Evolutionary conservation across 2,888 invertebrate genomes (phyloP).

Genomic region (Endotricha flammealis): DNA sequence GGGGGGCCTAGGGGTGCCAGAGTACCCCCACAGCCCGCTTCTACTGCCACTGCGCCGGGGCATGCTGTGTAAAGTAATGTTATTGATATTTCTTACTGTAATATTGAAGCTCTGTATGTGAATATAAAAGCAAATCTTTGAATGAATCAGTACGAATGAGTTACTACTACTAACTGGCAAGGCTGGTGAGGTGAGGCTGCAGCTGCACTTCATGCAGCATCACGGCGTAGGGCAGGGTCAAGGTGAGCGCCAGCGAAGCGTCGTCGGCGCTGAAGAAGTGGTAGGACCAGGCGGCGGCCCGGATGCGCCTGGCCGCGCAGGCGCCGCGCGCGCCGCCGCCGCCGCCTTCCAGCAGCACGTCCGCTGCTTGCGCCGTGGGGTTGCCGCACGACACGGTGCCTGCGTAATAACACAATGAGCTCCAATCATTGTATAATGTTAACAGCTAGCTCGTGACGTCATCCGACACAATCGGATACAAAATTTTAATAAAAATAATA

Average conservation of each 20-base stretch:
- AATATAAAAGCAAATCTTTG: no score
- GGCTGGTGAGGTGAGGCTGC: conserved; percentile 89
- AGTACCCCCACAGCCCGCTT: conserved; percentile 89
- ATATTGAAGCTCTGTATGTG: no score
- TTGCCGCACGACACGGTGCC: conserved; percentile 87
- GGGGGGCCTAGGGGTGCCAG: conserved; percentile 91
- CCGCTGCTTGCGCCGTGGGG: conserved; percentile 92
- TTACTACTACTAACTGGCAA: conserved; percentile 80
- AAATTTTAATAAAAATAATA: no score
- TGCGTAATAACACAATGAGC: conserved; percentile 20
- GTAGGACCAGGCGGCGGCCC: conserved; percentile 97
- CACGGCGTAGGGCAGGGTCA: conserved; percentile 92
- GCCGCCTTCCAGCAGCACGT: conserved; percentile 87
- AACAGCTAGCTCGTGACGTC: no score
- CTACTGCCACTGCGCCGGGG: conserved; percentile 92
- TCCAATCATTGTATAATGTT: no score
- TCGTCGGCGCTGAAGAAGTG: conserved; percentile 93
- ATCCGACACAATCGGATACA: no score
- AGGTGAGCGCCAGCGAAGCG: conserved; percentile 91
- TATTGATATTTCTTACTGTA: not conserved
- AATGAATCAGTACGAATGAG: not conserved
- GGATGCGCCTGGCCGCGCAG: conserved; percentile 87
- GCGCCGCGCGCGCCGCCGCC: conserved; percentile 79
- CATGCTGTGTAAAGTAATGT: conserved; percentile 80
- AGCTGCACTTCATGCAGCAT: conserved; percentile 92